A percentile compares a stretch with the other conserved stretches of the same genome.
Conservation (phyloP, 2,888 invertebrate genomes). For the Acanthosepion esculentum region DNA sequence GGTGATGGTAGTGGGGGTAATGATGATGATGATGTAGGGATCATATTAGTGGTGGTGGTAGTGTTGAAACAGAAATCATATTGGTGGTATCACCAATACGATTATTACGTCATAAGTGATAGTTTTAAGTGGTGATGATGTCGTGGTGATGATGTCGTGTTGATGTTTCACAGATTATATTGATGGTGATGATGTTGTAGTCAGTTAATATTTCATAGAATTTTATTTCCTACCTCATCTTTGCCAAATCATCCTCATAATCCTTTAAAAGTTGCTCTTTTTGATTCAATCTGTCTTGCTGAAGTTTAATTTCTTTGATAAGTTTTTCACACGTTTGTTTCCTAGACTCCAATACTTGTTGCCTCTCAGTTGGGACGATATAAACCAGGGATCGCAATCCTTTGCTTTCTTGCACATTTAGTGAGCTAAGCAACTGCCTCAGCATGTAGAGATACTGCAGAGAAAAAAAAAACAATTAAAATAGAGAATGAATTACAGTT, state of each 20-base stretch:
- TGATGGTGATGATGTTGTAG: neutral
- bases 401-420: slow-evolving; percentile 69
- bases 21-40: no score
- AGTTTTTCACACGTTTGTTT: slow-evolving; percentile 67
- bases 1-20: no score
- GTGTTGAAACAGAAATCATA: no score
- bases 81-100: no score
- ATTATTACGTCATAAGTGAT: no score
- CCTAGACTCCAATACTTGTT: slow-evolving; percentile 65
- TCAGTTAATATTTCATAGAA: neutral
- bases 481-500: neutral
- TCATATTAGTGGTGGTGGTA: no score
- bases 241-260: slow-evolving; percentile 72
- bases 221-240: slow-evolving; percentile 60
- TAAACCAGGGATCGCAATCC: slow-evolving; percentile 73
- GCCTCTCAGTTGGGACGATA: slow-evolving; percentile 72
- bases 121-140: neutral
- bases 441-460: slow-evolving; percentile 71
- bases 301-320: slow-evolving; percentile 64
- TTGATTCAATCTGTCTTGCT: slow-evolving; percentile 68
- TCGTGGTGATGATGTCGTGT: neutral
- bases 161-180: no score
- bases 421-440: slow-evolving; percentile 64
- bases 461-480: neutral
- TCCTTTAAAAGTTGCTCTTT: slow-evolving; percentile 74